Base-by-base conservation (phyloP, 1,140 invertebrate species). In the Drosophila novamexicana region DNA sequence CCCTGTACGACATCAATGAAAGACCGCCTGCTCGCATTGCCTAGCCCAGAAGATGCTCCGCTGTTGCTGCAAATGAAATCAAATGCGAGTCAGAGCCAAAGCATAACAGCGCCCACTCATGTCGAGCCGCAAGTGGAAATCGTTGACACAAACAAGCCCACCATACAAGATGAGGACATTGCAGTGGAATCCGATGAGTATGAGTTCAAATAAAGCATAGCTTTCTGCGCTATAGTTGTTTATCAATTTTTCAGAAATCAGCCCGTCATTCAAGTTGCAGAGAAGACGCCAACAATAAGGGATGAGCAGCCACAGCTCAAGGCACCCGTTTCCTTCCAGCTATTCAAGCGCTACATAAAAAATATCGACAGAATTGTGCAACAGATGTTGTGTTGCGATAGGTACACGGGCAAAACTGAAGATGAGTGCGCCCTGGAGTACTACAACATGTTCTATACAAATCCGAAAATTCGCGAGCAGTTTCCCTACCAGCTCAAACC, bases 281-380 rank as follows among this genome's bases (percentile, higher is more conserved):
- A 10, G 9, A 10, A 39, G 9, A 10, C 10, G 3, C 37, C 2
- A 12, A 2, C 36, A 37, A 8, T 2, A 53, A 7, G 22, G 18
- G 42, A 12, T 7, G 32, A 18, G 18, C 16, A 12, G 1, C 12
- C 7, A 14, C 32, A 9, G 14, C 10, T 32, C 14, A 39, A 14
- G 9, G 29, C 29, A 12, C 72, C 47, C 1, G 47, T 75, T 7
- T 37, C 56, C 8, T 75, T 79, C 10, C 1, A 39, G 7, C 1
- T 54, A 10, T 80, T 80, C 22, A 53, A 75, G 22, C 44, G 34
- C n/a, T 67, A 32, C 16, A 18, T 80, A 1, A 53, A 22, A 32
- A 80, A 80, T 67, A 32, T 80, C 0, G 56, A 75, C 10, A 34
- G 39, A 16, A 75, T 80, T 64, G 77, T 56, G 0, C 4, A 59